Percentiles rank a stretch among this genome's conserved stretches.
Conservation (phyloP, 2,113 vertebrate genomes). For the Gallinago undulata region DNA sequence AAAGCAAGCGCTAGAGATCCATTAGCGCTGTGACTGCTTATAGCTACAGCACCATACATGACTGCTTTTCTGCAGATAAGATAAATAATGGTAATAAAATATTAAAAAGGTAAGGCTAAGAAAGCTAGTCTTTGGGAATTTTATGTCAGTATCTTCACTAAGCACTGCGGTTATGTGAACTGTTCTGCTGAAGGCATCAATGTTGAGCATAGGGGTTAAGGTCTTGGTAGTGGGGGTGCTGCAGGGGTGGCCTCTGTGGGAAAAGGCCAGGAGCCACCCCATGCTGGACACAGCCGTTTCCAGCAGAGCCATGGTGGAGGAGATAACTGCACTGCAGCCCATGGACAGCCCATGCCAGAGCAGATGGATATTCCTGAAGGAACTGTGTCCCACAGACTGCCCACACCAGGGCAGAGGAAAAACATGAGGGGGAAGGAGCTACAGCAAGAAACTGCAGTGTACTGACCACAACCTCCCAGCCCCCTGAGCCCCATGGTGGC, state of each 20-base stretch:
- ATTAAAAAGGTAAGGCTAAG: neutral
- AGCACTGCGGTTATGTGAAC: fast-evolving
- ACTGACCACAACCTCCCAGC: neutral
- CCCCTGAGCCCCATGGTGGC: fast-evolving
- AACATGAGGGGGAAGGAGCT: neutral
- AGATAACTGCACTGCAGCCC: neutral
- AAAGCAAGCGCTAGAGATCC: neutral
- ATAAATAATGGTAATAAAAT: neutral
- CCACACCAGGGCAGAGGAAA: neutral
- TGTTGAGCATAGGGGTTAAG: neutral
- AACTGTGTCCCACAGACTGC: neutral
- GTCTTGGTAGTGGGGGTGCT: neutral
- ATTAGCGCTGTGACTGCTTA: neutral
- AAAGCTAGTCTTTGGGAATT: neutral
- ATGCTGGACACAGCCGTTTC: neutral
- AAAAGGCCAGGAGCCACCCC: neutral
- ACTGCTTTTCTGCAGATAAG: neutral
- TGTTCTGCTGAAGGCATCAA: neutral
- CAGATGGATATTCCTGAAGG: neutral
- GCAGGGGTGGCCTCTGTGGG: neutral
- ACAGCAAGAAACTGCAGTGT: neutral
- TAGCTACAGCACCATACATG: neutral
- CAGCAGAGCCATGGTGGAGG: neutral
- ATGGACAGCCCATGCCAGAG: neutral
- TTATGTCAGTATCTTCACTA: neutral